Conservation (phyloP, 2,797 vertebrate species). For the Onychomys arenicola region DNA sequence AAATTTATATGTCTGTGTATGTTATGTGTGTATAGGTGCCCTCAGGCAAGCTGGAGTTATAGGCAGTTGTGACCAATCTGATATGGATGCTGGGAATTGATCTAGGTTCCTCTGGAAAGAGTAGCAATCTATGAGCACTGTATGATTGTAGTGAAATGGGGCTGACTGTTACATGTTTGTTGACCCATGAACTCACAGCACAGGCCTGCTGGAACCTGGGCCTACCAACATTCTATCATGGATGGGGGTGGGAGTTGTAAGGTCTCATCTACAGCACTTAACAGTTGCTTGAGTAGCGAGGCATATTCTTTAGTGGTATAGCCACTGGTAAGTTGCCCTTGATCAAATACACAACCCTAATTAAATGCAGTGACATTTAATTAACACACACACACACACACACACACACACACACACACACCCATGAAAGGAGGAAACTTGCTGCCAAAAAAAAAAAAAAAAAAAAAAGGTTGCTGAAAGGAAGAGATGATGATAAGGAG, state of each 20-base stretch:
- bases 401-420: not conserved
- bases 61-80: not conserved
- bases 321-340: not conserved
- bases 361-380: too few relatives aligned
- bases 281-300: not conserved
- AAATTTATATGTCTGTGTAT: not conserved
- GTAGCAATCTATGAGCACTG: not conserved
- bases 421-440: not conserved
- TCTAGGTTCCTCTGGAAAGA: not conserved
- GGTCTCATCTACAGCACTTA: not conserved
- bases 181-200: not conserved
- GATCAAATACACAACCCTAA: not conserved
- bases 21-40: not conserved
- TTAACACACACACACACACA: not conserved
- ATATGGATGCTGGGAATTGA: not conserved
- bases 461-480: not conserved
- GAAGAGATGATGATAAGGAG: not conserved
- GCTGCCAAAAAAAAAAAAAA: not conserved
- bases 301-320: not conserved
- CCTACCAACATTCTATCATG: not conserved
- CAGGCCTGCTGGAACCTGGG: not conserved
- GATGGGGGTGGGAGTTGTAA: not conserved
- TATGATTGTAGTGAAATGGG: not conserved
- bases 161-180: not conserved
- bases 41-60: not conserved